Evolutionary conservation across 2,113 vertebrate genomes (phyloP), one percentile per base, ranked within the genome.

Genomic region (Martes martes): DNA sequence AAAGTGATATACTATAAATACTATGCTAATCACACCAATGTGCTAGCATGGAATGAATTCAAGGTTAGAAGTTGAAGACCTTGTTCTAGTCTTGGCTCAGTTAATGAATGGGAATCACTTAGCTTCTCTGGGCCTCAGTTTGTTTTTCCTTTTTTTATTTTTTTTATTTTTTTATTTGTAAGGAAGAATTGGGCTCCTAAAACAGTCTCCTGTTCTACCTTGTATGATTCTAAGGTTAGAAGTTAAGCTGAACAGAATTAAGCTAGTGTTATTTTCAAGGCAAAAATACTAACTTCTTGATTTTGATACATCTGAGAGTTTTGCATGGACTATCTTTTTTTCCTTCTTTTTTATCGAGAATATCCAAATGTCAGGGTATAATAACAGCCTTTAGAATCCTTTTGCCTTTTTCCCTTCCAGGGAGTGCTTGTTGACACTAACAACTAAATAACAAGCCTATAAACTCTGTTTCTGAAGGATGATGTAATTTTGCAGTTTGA

Each of bases 361-460:
- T 78, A 94, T 21, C 52, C 65, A 80, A 31, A 79, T 73, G 47
- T 33, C 71, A 47, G 2, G n/a, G 6, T 36, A 1, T 26, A 57
- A 15, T 24, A 76, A 50, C 26, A 69, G 59, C 8, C 42, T 67
- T 92, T 73, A 84, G 36, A 91, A 89, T 89, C 14, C 52, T 80
- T 71, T 52, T n/a, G 8, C 11, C 11, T 73, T 81, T 80, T 57
- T 59, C 63, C 36, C 9, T 91, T 84, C 28, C 11, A 82, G 39
- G 76, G 42, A 85, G 81, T 85, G 21, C 83, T 93, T 96, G 65
- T 97, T 97, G 95, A 97, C 82, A 50, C 63, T 96, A 96, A 96
- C 71, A 59, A 89, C 95, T 95, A 92, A 97, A 82, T 96, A 73
- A 91, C 19, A 81, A 76, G 39, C 47, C 86, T 95, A 42, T 50